Percentiles rank a stretch among this genome's conserved stretches.
These are phyloP conservation scores for Pherbina coryleti DNA, from an alignment of 2,888 invertebrate genomes.

Conservation along the genomic window DNA sequence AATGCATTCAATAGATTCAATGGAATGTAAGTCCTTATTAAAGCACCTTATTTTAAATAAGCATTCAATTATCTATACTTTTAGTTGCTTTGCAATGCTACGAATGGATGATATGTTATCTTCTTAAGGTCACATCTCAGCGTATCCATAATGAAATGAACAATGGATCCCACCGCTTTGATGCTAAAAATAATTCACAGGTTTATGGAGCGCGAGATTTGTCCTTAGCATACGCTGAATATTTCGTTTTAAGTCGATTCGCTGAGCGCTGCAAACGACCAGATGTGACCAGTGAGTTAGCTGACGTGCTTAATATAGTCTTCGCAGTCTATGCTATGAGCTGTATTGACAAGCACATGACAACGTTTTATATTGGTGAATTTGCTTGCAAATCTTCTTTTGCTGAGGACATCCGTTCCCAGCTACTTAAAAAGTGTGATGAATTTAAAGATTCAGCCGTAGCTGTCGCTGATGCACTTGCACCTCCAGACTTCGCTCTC, in stretches of 20 bases:
- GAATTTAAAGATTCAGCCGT: slow-evolving; percentile 82
- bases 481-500: slow-evolving; percentile 90
- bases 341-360: slow-evolving; percentile 78
- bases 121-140: slow-evolving; percentile 78
- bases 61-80: slow-evolving; percentile 53
- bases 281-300: slow-evolving; percentile 62
- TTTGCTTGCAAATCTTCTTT: slow-evolving; percentile 72
- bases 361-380: slow-evolving; percentile 76
- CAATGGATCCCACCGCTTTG: slow-evolving; percentile 77
- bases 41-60: not conserved
- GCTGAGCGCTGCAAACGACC: slow-evolving; percentile 61
- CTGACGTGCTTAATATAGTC: slow-evolving; percentile 71
- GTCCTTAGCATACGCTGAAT: slow-evolving; percentile 84
- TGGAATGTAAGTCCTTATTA: slow-evolving; percentile 58
- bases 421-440: slow-evolving; percentile 77
- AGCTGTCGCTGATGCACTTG: slow-evolving; percentile 84
- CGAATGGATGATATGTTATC: slow-evolving; percentile 87
- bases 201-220: slow-evolving; percentile 83
- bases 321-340: slow-evolving; percentile 74
- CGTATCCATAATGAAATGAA: slow-evolving; percentile 73
- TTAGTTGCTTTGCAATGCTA: slow-evolving; percentile 80
- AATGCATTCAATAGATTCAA: slow-evolving; percentile 51
- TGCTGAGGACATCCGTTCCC: slow-evolving; percentile 75
- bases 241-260: slow-evolving; percentile 71
- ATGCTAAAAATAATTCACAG: slow-evolving; percentile 84